phyloP scores from a whole-genome alignment of 2,888 invertebrate species.

The Stenurella melanura region DNA sequence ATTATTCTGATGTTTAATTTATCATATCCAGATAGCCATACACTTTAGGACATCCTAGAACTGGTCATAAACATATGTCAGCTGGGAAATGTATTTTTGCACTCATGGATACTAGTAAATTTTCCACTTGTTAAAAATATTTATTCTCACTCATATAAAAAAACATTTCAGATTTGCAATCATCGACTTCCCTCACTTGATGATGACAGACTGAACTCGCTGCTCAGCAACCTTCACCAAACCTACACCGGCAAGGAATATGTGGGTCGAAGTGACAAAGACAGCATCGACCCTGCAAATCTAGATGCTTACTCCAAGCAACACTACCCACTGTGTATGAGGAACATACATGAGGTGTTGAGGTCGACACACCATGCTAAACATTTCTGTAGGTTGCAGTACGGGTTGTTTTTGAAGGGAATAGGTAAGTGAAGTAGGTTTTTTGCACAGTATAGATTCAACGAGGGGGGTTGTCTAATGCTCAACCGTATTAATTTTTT shows the following conservation, averaged over 20 bases:
- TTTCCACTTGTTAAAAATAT: too few species aligned
- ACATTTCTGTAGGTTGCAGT: slow-evolving; percentile 91
- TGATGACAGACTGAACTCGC: slow-evolving; percentile 85
- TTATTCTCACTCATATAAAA: too few species aligned
- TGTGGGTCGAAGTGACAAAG: slow-evolving; percentile 73
- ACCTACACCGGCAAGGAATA: slow-evolving; percentile 91
- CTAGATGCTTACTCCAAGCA: slow-evolving; percentile 86
- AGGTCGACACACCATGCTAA: slow-evolving; percentile 90
- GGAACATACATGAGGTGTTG: slow-evolving; percentile 87
- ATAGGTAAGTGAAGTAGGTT: slow-evolving; percentile 55
- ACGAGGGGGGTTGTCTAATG: too few species aligned
- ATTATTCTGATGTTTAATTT: too few species aligned
- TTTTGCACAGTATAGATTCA: too few species aligned
- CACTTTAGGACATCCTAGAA: too few species aligned
- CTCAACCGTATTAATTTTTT: too few species aligned
- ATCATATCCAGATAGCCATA: too few species aligned
- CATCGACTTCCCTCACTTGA: slow-evolving; percentile 84
- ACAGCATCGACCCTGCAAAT: slow-evolving; percentile 63
- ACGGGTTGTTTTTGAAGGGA: slow-evolving; percentile 95
- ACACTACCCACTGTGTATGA: slow-evolving; percentile 98
- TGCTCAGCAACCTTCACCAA: slow-evolving; percentile 86
- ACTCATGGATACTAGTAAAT: too few species aligned
- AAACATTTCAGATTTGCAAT: slow-evolving; percentile 75
- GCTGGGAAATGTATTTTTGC: too few species aligned
- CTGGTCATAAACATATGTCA: too few species aligned